These are phyloP conservation scores for Nestor notabilis DNA, from an alignment of 2,113 vertebrate species.

Conservation along the genomic window DNA sequence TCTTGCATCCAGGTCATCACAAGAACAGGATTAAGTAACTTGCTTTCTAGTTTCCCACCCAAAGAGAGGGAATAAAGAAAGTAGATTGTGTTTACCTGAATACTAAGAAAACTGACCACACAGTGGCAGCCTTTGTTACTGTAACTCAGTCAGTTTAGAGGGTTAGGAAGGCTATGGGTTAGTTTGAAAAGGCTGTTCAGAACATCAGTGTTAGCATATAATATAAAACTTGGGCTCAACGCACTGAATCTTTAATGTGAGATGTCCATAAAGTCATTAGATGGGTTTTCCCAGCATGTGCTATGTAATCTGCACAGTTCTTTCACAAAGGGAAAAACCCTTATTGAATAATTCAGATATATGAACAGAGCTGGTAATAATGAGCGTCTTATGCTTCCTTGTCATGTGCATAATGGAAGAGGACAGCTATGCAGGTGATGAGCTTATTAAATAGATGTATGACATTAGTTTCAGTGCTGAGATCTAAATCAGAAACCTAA, in stretches of 20 bases:
- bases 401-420: not conserved
- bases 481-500: not conserved
- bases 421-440: not conserved
- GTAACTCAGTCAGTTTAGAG: not conserved
- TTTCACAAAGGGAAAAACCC: not conserved
- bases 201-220: rapidly evolving
- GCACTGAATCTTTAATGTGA: not conserved
- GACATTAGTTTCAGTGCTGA: not conserved
- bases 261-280: not conserved
- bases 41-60: not conserved
- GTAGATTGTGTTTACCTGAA: not conserved
- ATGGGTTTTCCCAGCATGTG: not conserved
- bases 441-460: not conserved
- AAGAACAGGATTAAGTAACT: not conserved
- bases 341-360: not conserved
- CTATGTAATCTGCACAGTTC: not conserved
- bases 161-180: not conserved
- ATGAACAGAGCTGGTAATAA: not conserved
- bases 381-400: not conserved
- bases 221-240: not conserved
- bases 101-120: not conserved
- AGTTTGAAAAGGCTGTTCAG: not conserved
- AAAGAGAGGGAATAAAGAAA: not conserved
- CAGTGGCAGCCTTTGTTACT: conserved; percentile 20
- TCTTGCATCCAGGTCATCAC: not conserved